Evolutionary conservation across 2,888 invertebrate genomes (phyloP).

Genomic region (Pterostichus niger): DNA sequence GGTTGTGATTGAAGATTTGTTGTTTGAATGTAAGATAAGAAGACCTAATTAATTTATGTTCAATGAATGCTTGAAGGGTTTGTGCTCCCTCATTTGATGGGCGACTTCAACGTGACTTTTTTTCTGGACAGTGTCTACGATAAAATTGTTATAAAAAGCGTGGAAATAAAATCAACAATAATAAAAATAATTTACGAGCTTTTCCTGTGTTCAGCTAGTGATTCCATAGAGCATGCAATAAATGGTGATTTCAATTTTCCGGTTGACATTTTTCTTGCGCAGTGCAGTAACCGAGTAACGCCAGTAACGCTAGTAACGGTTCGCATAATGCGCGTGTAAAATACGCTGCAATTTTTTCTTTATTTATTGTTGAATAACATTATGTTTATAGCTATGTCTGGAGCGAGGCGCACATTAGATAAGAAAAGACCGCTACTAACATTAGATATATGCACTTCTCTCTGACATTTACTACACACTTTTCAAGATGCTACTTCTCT

Average conservation of each 20-base stretch:
- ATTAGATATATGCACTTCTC: slow-evolving; percentile 15
- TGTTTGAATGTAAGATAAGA: too few species aligned
- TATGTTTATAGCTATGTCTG: slow-evolving; percentile 27
- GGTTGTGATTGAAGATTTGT: too few species aligned
- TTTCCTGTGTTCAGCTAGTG: not conserved
- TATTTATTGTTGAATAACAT: slow-evolving; percentile 35
- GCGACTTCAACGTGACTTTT: too few species aligned
- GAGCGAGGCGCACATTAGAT: slow-evolving; percentile 16
- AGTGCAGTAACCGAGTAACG: not conserved
- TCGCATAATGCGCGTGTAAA: slow-evolving; percentile 5
- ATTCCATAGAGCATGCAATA: slow-evolving; percentile 9
- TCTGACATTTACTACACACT: slow-evolving; percentile 7
- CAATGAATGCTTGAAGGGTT: too few species aligned
- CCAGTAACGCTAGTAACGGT: not conserved
- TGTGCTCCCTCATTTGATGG: too few species aligned
- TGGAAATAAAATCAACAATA: not conserved
- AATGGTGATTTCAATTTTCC: slow-evolving; percentile 23
- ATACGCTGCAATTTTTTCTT: slow-evolving; percentile 14
- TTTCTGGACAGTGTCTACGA: too few species aligned
- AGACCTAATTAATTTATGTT: too few species aligned
- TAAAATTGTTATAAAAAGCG: not conserved
- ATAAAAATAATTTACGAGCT: not conserved
- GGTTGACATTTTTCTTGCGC: slow-evolving; percentile 13
- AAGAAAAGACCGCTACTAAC: slow-evolving; percentile 15
- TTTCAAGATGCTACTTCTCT: not conserved